Percentiles rank a stretch among this genome's conserved stretches.
Evolutionary conservation across 23 tunicate genomes (phyloP).

Genomic region (Halocynthia aurantium): DNA sequence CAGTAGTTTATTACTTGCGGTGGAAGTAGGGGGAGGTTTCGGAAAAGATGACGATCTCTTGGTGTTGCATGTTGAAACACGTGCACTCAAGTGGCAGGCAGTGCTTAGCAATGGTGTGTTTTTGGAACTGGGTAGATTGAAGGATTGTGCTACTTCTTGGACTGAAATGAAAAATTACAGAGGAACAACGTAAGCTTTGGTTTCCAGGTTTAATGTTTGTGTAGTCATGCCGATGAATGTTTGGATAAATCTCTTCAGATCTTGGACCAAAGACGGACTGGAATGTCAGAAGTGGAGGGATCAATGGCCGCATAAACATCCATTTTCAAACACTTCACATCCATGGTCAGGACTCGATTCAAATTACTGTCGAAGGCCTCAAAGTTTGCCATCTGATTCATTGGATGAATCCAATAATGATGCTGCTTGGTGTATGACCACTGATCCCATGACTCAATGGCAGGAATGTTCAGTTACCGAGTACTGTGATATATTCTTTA

Average conservation of each 20-base stretch:
- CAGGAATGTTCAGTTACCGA: constrained; percentile 71
- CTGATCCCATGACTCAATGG: constrained; percentile 53
- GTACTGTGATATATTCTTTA: constrained; percentile 5
- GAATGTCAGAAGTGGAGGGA: constrained; percentile 76
- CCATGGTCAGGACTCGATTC: constrained; percentile 15
- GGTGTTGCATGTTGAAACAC: constrained; percentile 13
- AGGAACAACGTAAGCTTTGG: constrained; percentile 45
- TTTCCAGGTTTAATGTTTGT: background rate
- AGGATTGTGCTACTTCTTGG: constrained; percentile 70
- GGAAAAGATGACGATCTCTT: background rate
- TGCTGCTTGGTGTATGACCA: constrained; percentile 68
- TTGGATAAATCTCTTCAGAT: constrained; percentile 26
- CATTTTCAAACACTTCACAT: constrained; percentile 33
- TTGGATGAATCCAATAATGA: constrained; percentile 35
- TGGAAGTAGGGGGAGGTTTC: constrained; percentile 3
- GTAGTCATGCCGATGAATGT: background rate
- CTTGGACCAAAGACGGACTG: constrained; percentile 70
- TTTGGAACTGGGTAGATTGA: constrained; percentile 28
- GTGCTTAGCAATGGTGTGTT: constrained; percentile 15
- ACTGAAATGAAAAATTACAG: constrained; percentile 38
- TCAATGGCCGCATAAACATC: constrained; percentile 76
- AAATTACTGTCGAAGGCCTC: constrained; percentile 69
- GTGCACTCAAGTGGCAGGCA: constrained; percentile 59
- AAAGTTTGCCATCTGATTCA: constrained; percentile 51
- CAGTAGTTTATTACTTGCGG: constrained; percentile 17